These are phyloP conservation scores for Orthosia cruda DNA, from an alignment of 2,888 invertebrate genomes.

Conservation along the genomic window DNA sequence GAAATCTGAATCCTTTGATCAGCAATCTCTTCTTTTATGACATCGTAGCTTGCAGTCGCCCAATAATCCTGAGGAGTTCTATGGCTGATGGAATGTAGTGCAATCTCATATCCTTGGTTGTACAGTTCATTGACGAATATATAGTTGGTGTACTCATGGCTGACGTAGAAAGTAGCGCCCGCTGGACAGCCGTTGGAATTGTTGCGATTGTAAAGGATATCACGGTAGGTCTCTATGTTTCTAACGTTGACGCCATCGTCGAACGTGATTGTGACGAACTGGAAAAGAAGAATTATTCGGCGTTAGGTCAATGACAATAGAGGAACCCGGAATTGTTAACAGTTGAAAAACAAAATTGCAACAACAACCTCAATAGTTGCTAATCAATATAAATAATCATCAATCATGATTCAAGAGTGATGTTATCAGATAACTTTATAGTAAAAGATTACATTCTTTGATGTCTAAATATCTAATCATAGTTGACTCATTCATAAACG, in stretches of 20 bases:
- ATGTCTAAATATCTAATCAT: neutral
- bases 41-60: conserved; percentile 89
- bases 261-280: conserved; percentile 94
- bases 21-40: conserved; percentile 91
- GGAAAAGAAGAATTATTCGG: conserved; percentile 62
- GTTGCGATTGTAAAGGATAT: conserved; percentile 86
- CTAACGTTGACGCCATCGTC: conserved; percentile 92
- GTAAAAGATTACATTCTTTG: neutral
- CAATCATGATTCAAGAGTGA: neutral
- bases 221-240: conserved; percentile 91
- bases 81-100: conserved; percentile 93
- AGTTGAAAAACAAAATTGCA: neutral
- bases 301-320: no score
- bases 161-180: conserved; percentile 94
- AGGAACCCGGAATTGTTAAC: neutral
- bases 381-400: neutral
- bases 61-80: conserved; percentile 91
- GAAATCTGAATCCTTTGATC: conserved; percentile 91
- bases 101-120: conserved; percentile 93
- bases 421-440: neutral
- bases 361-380: neutral
- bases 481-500: neutral
- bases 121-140: conserved; percentile 92
- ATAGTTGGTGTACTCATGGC: conserved; percentile 95
- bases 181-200: conserved; percentile 93